Conservation (phyloP, 1,140 invertebrate species). For the Bicyclus anynana region DNA sequence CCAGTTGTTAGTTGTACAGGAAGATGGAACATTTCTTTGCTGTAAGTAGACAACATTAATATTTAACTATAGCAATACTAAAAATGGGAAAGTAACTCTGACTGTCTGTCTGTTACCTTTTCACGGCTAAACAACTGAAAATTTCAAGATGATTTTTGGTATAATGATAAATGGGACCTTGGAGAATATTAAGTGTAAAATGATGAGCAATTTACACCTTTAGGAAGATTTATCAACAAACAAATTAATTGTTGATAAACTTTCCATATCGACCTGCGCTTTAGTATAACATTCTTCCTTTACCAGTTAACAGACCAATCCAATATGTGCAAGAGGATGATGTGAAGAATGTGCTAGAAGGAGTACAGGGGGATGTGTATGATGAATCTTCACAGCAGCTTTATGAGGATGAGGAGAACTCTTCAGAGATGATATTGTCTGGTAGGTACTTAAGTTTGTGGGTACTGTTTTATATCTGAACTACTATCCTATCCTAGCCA, state of each 20-base stretch:
- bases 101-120: too few species aligned
- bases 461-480: not conserved
- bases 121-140: too few species aligned
- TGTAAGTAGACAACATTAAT: not conserved
- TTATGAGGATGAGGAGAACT: constrained; percentile 52
- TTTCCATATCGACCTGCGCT: too few species aligned
- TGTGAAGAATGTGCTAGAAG: constrained; percentile 39
- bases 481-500: not conserved
- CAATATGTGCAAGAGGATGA: constrained; percentile 54
- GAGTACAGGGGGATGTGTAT: constrained; percentile 41
- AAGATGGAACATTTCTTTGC: constrained; percentile 54
- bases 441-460: constrained; percentile 29
- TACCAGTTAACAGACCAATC: constrained; percentile 52
- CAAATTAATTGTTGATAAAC: too few species aligned
- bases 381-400: constrained; percentile 49
- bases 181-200: too few species aligned
- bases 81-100: too few species aligned
- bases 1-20: constrained; percentile 56
- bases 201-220: too few species aligned
- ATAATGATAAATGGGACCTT: too few species aligned
- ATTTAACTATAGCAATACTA: too few species aligned
- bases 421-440: constrained; percentile 49
- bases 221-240: too few species aligned
- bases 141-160: too few species aligned
- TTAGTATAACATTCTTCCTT: not conserved